These are phyloP conservation scores for Crotophaga sulcirostris DNA, from an alignment of 2,113 vertebrate species.

Conservation along the genomic window DNA sequence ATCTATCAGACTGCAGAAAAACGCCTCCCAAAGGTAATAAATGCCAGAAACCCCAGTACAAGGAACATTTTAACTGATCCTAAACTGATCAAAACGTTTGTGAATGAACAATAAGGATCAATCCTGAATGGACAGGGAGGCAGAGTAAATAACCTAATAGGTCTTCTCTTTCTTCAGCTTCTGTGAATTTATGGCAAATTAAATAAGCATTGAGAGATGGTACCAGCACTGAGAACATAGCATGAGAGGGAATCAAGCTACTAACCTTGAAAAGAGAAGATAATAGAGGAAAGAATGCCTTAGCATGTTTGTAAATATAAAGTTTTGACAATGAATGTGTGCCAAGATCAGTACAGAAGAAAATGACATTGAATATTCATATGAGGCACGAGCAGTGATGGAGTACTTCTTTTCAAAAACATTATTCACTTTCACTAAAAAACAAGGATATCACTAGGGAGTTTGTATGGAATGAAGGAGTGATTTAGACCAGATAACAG, in stretches of 20 bases:
- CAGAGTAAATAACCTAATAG: background rate
- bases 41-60: background rate
- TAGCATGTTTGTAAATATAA: background rate
- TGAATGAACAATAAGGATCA: conserved; percentile 29
- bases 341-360: background rate
- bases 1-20: conserved; percentile 13
- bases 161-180: background rate
- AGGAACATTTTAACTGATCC: conserved; percentile 13
- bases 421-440: background rate
- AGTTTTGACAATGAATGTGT: background rate
- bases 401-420: background rate
- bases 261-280: conserved; percentile 3
- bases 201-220: background rate
- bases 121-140: background rate
- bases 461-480: background rate
- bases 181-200: conserved; percentile 12
- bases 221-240: background rate
- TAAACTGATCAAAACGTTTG: conserved; percentile 39
- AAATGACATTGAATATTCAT: background rate
- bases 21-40: conserved; percentile 8
- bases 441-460: background rate
- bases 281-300: background rate
- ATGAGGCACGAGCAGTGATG: background rate
- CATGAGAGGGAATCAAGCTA: background rate
- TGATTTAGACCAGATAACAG: background rate